Evolutionary conservation across 1,140 invertebrate genomes (phyloP), one percentile per base, ranked within the genome.

Genomic region (Liolophura sinensis): DNA sequence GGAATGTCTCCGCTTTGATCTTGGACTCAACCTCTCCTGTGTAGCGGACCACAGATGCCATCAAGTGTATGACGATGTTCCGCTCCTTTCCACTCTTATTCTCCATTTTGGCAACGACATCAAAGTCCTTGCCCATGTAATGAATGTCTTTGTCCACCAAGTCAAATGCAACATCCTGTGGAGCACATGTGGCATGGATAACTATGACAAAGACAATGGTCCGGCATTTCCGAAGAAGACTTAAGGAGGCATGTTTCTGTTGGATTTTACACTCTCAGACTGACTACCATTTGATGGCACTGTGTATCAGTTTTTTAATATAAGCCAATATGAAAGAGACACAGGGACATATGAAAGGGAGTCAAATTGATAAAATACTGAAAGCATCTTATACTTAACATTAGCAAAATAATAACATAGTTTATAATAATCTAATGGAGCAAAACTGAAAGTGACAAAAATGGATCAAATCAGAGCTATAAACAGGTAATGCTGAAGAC

Each of bases 1-100:
- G 86, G 22, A 89, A 90, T 54, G 89, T 87, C 1, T 89, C 88
- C 78, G 88, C 89, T 79, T 92, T 92, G 15, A 93, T 86, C 49
- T 89, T 75, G 15, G 89, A 84, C 0, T 89, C 89, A 75, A 87
- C 89, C 46, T 92, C 87, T 47, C 92, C 92, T 31, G 89, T 93
- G 75, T 93, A 93, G 78, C 89, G 92, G 18, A 92, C 87, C 71
- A 89, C 91, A 12, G 86, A 88, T 0, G 90, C 88, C 12, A 87
- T 87, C 40, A 93, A 73, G 11, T 88, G 87, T 0, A 89, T 87
- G 62, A 89, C 87, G 24, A 93, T 87, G 14, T 85, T 90, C 52
- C 92, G 85, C 46, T 82, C 81, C 73, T 90, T 80, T 3, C 86
- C 73, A 6, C 89, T 88, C 72, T 87, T 89, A 69, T 92, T 92